phyloP scores from a whole-genome alignment of 2,113 vertebrate species.

The Coreoperca whiteheadi region DNA sequence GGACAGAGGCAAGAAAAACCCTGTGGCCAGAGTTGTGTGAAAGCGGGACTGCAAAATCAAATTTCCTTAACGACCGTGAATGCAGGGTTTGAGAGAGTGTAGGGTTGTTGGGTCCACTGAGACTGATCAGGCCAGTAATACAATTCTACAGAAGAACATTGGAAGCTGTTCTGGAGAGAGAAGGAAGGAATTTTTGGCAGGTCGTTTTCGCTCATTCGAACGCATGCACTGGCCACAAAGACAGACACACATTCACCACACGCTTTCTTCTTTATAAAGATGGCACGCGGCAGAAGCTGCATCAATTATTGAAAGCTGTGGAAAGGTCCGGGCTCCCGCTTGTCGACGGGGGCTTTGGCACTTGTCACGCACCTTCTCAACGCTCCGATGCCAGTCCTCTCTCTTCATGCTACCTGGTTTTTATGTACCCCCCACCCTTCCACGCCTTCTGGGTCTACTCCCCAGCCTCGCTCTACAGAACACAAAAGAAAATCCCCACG shows the following conservation, averaged over 20 bases:
- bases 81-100: constrained; percentile 33
- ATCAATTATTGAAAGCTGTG: constrained; percentile 83
- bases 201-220: not conserved
- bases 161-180: constrained; percentile 18
- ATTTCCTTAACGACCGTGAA: constrained; percentile 54
- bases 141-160: constrained; percentile 18
- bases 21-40: constrained; percentile 29
- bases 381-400: constrained; percentile 15
- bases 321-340: constrained; percentile 75
- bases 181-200: constrained; percentile 7
- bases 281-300: constrained; percentile 69
- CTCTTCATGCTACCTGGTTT: constrained; percentile 53
- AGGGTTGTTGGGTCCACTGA: constrained; percentile 27
- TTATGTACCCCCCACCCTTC: not conserved
- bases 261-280: constrained; percentile 71
- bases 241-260: constrained; percentile 28
- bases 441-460: not conserved
- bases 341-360: constrained; percentile 64
- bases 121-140: constrained; percentile 28
- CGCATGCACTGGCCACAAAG: not conserved
- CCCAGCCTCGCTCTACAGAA: constrained; percentile 12
- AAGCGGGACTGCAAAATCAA: constrained; percentile 48
- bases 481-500: constrained; percentile 70
- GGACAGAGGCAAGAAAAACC: constrained; percentile 11
- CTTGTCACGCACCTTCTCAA: constrained; percentile 72